Evolutionary conservation across 2,797 vertebrate species (phyloP).

Genomic region (Agapornis canus): DNA sequence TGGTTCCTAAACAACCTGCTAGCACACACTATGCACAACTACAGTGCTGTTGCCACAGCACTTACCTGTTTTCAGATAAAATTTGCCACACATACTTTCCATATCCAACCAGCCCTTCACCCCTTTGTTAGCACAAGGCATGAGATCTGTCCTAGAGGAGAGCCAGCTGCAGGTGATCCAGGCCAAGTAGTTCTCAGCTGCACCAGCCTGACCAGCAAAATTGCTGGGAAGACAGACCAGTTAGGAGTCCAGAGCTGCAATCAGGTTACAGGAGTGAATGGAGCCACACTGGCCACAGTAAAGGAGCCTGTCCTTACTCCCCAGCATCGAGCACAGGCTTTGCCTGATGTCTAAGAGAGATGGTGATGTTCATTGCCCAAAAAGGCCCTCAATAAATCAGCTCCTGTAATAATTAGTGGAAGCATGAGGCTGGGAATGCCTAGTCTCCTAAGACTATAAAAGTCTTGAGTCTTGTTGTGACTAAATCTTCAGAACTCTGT

Average conservation of each 20-base stretch:
- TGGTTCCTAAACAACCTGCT: neutral
- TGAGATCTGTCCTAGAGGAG: neutral
- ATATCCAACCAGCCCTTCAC: neutral
- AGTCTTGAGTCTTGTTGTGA: neutral
- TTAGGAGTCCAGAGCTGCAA: neutral
- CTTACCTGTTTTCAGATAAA: neutral
- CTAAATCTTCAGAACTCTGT: neutral
- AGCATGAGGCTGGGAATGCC: neutral
- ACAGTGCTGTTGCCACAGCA: neutral
- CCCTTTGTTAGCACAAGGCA: neutral
- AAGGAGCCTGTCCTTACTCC: neutral
- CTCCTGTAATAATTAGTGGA: neutral
- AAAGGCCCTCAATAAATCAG: neutral
- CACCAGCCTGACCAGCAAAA: neutral
- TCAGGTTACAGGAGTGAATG: neutral
- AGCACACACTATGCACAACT: neutral
- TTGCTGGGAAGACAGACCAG: neutral
- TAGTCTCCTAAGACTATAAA: neutral
- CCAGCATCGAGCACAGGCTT: neutral
- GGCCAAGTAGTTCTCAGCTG: neutral
- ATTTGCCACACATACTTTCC: rapidly evolving
- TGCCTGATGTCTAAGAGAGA: neutral
- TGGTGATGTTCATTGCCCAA: neutral
- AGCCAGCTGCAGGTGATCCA: neutral
- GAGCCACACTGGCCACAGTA: neutral